These are phyloP conservation scores for Phaethon lepturus DNA, from an alignment of 2,113 vertebrate genomes.

Conservation along the genomic window DNA sequence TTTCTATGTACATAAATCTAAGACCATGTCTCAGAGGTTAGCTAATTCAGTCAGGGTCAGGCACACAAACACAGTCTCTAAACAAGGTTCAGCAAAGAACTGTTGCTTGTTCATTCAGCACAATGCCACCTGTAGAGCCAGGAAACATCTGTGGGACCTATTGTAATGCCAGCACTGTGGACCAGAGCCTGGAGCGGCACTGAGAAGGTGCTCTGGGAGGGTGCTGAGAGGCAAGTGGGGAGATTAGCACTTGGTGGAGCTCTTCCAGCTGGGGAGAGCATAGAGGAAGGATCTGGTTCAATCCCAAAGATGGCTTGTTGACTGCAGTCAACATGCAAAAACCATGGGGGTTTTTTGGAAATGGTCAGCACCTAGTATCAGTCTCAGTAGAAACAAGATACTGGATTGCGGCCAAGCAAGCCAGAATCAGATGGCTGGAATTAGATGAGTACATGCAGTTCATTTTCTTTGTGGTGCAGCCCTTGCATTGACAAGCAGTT, in stretches of 20 bases:
- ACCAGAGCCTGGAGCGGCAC: accelerated
- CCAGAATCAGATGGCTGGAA: background rate
- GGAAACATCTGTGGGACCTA: background rate
- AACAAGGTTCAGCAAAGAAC: background rate
- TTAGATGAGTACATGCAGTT: background rate
- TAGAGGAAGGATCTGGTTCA: background rate
- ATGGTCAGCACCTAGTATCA: background rate
- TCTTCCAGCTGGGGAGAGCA: background rate
- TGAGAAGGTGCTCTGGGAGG: background rate
- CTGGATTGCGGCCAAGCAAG: background rate
- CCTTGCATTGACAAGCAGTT: background rate
- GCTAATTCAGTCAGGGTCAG: background rate
- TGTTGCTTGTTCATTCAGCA: background rate
- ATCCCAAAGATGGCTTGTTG: accelerated
- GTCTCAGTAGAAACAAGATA: background rate
- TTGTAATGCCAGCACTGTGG: background rate
- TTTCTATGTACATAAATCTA: background rate
- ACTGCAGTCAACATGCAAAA: background rate
- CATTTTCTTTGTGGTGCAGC: background rate
- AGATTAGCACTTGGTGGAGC: background rate
- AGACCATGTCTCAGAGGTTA: background rate
- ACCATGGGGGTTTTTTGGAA: background rate
- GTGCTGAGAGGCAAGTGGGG: background rate
- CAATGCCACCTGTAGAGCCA: background rate
- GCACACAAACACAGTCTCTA: accelerated